A percentile compares a stretch with the other conserved stretches of the same genome.
Evolutionary conservation across 2,888 invertebrate genomes (phyloP).

Genomic region (Sphaerophoria rueppellii): DNA sequence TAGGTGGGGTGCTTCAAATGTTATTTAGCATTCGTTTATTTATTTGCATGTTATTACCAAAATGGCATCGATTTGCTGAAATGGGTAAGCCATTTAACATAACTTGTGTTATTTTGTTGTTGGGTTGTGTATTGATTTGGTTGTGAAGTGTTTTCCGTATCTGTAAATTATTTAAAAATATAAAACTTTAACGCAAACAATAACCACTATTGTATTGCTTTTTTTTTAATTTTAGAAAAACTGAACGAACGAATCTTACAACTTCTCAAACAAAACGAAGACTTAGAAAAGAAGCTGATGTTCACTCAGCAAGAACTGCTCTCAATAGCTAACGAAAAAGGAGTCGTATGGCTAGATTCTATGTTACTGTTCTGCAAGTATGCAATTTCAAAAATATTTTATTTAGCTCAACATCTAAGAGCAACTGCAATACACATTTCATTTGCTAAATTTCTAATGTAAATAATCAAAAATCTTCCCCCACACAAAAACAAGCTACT

Average conservation of each 20-base stretch:
- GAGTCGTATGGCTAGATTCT: conserved; percentile 80
- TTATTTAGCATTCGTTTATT: background rate
- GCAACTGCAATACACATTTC: conserved; percentile 61
- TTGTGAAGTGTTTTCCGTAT: background rate
- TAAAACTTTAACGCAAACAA: no score
- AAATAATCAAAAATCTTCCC: conserved; percentile 28
- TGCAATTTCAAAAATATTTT: conserved; percentile 74
- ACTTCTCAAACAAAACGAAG: conserved; percentile 78
- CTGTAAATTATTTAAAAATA: background rate
- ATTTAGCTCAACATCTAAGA: conserved; percentile 65
- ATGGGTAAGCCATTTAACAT: conserved; percentile 16
- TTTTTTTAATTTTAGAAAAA: conserved; percentile 76
- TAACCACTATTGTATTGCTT: background rate
- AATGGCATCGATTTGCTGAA: background rate
- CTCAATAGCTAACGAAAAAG: conserved; percentile 78
- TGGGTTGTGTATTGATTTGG: background rate
- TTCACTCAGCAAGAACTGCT: conserved; percentile 78
- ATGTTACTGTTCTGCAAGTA: conserved; percentile 82
- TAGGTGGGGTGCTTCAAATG: background rate
- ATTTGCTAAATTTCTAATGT: conserved; percentile 58
- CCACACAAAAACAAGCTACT: conserved; percentile 1
- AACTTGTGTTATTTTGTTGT: background rate
- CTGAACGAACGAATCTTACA: conserved; percentile 79
- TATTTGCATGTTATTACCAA: conserved; percentile 1
- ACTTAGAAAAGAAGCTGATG: conserved; percentile 78